A percentile compares a stretch with the other conserved stretches of the same genome.
phyloP scores from a whole-genome alignment of 2,113 vertebrate species.

The Psophia crepitans region DNA sequence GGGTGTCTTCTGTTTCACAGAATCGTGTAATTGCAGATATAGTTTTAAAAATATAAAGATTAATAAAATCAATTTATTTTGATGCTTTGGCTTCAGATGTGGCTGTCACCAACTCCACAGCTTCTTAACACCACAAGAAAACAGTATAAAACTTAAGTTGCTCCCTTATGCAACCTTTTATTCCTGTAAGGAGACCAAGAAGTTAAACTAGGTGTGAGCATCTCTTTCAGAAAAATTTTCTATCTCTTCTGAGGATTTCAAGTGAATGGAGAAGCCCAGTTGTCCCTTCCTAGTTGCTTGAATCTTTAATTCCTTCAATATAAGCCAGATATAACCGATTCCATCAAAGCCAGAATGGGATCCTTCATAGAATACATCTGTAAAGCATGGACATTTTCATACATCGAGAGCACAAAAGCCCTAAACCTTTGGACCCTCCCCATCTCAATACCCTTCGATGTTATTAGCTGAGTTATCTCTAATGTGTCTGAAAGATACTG shows the following conservation, averaged over 20 bases:
- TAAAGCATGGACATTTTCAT: background rate
- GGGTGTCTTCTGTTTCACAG: background rate
- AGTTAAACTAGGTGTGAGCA: background rate
- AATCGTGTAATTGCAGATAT: background rate
- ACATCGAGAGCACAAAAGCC: fast-evolving
- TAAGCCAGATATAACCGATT: background rate
- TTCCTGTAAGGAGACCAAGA: background rate
- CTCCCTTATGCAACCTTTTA: background rate
- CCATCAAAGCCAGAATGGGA: background rate
- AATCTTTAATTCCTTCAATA: fast-evolving
- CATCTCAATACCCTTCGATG: background rate
- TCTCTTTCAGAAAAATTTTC: background rate
- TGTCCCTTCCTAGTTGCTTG: background rate
- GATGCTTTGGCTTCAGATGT: background rate
- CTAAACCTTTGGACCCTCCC: background rate
- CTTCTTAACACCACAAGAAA: background rate
- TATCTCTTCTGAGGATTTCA: background rate
- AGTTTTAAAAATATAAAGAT: background rate
- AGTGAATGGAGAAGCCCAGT: background rate
- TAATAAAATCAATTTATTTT: background rate
- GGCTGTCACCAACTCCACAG: too few relatives aligned
- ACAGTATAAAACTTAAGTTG: background rate
- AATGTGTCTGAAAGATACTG: background rate
- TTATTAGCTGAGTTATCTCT: background rate
- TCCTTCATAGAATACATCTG: background rate